Evolutionary conservation across 2,113 vertebrate genomes (phyloP), one percentile per base, ranked within the genome.

Genomic region (Dasyurus viverrinus): DNA sequence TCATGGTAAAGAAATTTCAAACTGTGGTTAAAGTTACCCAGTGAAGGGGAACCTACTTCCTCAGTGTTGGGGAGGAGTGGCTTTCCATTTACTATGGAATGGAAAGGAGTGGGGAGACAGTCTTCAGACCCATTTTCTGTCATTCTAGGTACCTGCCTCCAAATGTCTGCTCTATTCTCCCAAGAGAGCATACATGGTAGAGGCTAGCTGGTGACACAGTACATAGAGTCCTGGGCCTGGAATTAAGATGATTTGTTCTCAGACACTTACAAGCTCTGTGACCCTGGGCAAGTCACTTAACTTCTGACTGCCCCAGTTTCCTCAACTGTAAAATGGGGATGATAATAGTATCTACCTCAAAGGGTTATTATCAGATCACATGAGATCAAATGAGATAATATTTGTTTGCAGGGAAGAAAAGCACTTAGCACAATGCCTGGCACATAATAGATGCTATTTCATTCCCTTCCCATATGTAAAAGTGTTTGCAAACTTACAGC

Each of bases 161-260:
- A 60, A 0, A 30, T 26, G n/a, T 24, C 92, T 89, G 68, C 55
- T 36, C 8, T 91, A 84, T 47, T 10, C 9, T 91, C 60, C 27
- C 11, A 93, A 48, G 48, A 46, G 8, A n/a, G 2, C 22, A 93
- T 23, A 89, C n/a, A 1, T 8, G 3, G 54, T 76, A 76, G 55
- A 93, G 90, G 54, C 42, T n/a, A 42, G 14, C 46, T 50, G 91
- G 50, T 92, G 92, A 89, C 50, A 92, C 93, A 55, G 91, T 92
- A n/a, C 89, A 55, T 47, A 26, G 48, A 91, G 68, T 36, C 30
- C 19, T 50, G 54, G 54, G 19, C 76, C 89, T 91, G 84, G 95
- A 92, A n/a, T 55, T 90, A 94, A 94, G 54, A 16, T n/a, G 26
- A 30, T 23, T 14, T 76, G 68, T 8, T 76, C 52, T 91, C 68